Evolutionary conservation across 2,113 vertebrate species (phyloP).

Genomic region (Cryptomyrus ogoouensis): DNA sequence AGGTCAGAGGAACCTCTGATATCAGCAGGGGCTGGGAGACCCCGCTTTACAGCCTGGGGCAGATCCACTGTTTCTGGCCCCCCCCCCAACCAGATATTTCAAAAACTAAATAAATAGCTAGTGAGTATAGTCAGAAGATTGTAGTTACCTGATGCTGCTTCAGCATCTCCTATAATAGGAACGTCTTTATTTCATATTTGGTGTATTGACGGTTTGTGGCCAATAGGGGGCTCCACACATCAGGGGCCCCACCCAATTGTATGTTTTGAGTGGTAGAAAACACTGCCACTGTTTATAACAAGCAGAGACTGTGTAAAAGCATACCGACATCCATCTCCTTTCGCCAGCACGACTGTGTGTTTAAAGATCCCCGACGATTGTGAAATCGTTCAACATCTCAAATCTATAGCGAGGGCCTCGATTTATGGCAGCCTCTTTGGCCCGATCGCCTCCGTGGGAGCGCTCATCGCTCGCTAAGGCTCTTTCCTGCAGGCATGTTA

Average conservation of each 20-base stretch:
- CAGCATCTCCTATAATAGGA: background rate
- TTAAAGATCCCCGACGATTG: background rate
- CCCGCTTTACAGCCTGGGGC: background rate
- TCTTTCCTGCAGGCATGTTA: background rate
- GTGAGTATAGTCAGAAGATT: background rate
- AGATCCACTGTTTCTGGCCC: background rate
- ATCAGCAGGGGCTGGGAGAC: background rate
- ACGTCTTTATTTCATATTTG: background rate
- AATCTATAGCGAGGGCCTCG: background rate
- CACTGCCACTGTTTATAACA: background rate
- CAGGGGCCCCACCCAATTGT: background rate
- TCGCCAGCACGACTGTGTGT: background rate
- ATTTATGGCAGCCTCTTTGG: background rate
- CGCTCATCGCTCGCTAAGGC: background rate
- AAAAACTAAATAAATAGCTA: background rate
- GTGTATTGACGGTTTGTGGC: background rate
- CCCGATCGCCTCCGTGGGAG: background rate
- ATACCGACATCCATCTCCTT: background rate
- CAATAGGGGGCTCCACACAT: background rate
- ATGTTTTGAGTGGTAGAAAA: background rate
- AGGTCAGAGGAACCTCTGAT: background rate
- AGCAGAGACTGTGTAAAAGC: background rate
- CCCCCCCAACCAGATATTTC: background rate
- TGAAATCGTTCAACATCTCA: background rate
- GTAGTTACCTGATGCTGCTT: background rate